phyloP scores from a whole-genome alignment of 2,797 vertebrate species.

The Rhincodon typus region DNA sequence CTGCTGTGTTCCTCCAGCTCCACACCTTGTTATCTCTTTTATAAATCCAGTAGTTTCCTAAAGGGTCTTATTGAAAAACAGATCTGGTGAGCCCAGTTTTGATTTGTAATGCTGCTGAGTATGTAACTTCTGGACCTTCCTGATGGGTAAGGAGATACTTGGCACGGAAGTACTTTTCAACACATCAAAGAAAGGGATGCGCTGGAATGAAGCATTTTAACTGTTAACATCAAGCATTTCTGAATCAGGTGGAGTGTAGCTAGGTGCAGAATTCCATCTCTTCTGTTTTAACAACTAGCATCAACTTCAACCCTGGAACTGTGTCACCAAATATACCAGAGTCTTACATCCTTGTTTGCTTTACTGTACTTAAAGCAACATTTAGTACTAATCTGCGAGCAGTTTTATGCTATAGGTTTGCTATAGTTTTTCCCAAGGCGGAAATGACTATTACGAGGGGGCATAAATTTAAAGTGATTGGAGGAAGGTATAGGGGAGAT shows the following conservation, averaged over 20 bases:
- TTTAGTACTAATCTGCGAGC: background rate
- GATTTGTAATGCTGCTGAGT: background rate
- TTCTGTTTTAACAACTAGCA: background rate
- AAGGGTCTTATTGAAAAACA: background rate
- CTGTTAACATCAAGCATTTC: background rate
- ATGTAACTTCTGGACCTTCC: background rate
- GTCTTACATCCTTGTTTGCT: background rate
- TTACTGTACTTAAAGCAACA: background rate
- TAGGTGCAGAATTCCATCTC: background rate
- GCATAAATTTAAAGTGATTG: too few relatives aligned
- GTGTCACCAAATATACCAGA: background rate
- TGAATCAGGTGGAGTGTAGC: background rate
- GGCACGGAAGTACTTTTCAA: background rate
- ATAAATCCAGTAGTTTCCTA: background rate
- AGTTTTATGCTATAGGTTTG: background rate
- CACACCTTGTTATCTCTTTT: background rate
- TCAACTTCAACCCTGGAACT: background rate
- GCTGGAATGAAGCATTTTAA: background rate
- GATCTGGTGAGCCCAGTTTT: background rate
- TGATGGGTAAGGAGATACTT: background rate
- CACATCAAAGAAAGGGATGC: background rate
- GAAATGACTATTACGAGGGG: too few relatives aligned
- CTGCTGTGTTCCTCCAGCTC: too few relatives aligned
- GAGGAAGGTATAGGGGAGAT: too few relatives aligned
- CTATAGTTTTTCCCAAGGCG: too few relatives aligned